phyloP scores from a whole-genome alignment of 2,888 invertebrate species.

The Drosophila fulvimacula region DNA sequence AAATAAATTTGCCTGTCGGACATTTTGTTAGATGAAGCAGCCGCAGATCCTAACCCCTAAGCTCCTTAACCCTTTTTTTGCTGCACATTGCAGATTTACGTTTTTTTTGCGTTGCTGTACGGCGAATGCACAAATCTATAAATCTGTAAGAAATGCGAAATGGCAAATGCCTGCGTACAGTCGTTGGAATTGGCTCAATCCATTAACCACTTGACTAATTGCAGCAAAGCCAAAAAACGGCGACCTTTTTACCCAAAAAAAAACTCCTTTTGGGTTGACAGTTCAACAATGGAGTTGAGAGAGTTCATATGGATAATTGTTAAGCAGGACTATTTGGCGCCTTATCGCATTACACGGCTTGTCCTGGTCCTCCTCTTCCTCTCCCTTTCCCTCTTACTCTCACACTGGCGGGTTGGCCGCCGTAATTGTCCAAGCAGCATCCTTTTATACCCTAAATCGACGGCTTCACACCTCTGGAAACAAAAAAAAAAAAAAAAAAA shows the following conservation, averaged over 20 bases:
- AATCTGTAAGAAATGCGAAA: conserved; percentile 12
- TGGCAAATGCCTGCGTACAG: conserved; percentile 25
- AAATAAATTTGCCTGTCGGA: conserved; percentile 53
- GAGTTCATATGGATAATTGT: conserved; percentile 64
- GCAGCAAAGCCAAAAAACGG: conserved; percentile 38
- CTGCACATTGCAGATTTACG: conserved; percentile 36
- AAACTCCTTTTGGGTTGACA: conserved; percentile 38
- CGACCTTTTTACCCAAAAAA: conserved; percentile 72
- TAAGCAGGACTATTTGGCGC: conserved; percentile 53
- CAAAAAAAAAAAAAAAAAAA: neutral
- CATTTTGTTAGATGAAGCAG: conserved; percentile 44
- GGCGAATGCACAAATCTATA: conserved; percentile 43
- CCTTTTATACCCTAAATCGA: conserved; percentile 62
- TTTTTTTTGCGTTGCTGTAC: conserved; percentile 4
- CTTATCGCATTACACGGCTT: conserved; percentile 73
- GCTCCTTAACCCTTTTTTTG: conserved; percentile 67
- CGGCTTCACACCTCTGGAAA: conserved; percentile 64
- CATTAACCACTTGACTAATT: conserved; percentile 81
- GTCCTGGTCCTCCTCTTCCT: neutral
- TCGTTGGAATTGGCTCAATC: conserved; percentile 56
- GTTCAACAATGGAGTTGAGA: conserved; percentile 43
- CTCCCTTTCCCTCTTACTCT: neutral
- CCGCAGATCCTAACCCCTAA: conserved; percentile 66
- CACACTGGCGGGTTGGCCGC: neutral
- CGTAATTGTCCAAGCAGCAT: conserved; percentile 54